Percentiles rank a stretch among this genome's conserved stretches.
These are phyloP conservation scores for Bostrychus sinensis DNA, from an alignment of 2,113 vertebrate species.

Conservation along the genomic window DNA sequence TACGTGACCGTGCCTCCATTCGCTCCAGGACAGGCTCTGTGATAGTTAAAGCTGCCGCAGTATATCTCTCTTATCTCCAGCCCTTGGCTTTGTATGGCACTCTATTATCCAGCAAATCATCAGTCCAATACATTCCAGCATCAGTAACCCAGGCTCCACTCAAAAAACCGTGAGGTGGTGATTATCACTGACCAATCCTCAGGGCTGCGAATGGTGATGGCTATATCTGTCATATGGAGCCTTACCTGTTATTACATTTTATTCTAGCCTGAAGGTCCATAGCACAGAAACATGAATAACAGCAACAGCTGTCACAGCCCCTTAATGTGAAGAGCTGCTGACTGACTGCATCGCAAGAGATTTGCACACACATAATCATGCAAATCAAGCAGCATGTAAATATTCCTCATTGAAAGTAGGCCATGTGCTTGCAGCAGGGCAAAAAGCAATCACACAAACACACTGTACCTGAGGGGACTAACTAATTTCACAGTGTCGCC, in stretches of 20 bases:
- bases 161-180: conserved; percentile 40
- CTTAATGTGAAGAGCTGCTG: conserved; percentile 4
- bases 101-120: conserved; percentile 65
- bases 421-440: conserved; percentile 9
- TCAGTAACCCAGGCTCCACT: conserved; percentile 53
- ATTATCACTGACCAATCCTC: conserved; percentile 64
- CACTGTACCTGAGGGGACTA: conserved; percentile 39
- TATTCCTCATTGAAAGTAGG: conserved; percentile 46
- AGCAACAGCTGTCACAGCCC: conserved; percentile 27
- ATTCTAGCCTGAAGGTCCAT: conserved; percentile 33
- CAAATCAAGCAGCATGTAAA: conserved; percentile 66
- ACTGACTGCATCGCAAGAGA: conserved; percentile 21
- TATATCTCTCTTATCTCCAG: conserved; percentile 64
- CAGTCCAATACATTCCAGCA: conserved; percentile 47
- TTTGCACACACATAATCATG: conserved; percentile 43
- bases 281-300: conserved; percentile 31
- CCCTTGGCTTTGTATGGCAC: conserved; percentile 39
- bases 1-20: conserved; percentile 30
- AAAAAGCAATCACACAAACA: conserved; percentile 15
- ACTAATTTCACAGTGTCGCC: conserved; percentile 33
- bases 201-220: conserved; percentile 48
- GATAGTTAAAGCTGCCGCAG: conserved; percentile 48
- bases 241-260: conserved; percentile 36
- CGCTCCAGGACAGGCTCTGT: conserved; percentile 39
- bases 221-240: conserved; percentile 60